Conservation (phyloP, 2,113 vertebrate species). For the Lichenostomus cassidix region DNA sequence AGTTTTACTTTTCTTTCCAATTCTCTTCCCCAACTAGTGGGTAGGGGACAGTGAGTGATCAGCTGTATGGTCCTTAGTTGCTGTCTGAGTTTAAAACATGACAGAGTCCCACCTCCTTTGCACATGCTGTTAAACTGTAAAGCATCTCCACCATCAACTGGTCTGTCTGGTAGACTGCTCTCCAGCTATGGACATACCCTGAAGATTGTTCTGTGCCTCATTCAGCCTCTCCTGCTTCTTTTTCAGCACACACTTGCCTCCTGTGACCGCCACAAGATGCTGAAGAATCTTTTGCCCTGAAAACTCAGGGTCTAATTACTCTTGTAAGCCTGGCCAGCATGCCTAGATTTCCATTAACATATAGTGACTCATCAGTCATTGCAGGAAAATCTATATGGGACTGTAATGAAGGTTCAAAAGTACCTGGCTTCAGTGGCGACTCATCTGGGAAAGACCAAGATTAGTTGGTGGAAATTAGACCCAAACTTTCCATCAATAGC, state of each 20-base stretch:
- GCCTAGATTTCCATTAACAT: background rate
- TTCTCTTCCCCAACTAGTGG: background rate
- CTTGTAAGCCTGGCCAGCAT: background rate
- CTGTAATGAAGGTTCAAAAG: background rate
- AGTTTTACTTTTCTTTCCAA: background rate
- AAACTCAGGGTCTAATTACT: background rate
- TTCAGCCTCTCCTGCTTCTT: background rate
- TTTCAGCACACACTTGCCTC: background rate
- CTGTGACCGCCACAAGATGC: background rate
- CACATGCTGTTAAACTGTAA: background rate
- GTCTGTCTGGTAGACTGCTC: background rate
- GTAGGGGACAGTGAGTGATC: background rate
- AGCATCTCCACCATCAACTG: background rate
- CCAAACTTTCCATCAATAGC: background rate
- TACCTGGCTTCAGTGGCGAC: background rate
- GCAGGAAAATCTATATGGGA: background rate
- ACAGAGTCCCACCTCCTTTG: background rate
- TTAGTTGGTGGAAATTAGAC: background rate
- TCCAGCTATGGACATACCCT: fast-evolving
- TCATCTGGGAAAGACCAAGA: background rate
- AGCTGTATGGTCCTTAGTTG: background rate
- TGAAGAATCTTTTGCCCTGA: background rate
- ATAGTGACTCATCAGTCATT: background rate
- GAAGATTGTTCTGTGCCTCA: background rate
- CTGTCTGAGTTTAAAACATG: background rate